A percentile compares a stretch with the other conserved stretches of the same genome.
Evolutionary conservation across 2,888 invertebrate species (phyloP).

Genomic region (Cantharis nigra): DNA sequence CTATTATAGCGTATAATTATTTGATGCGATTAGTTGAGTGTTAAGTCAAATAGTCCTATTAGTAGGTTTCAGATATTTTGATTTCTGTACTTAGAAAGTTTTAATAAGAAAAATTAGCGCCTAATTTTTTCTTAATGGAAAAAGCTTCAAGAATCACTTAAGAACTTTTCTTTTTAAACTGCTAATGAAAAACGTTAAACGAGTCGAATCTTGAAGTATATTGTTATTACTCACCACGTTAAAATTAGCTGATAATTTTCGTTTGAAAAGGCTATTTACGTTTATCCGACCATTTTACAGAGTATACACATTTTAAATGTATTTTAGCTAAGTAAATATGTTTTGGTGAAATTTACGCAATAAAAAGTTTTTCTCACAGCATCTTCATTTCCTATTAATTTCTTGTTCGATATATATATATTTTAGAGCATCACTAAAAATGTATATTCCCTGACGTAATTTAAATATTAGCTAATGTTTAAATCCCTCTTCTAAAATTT

Average conservation of each 20-base stretch:
- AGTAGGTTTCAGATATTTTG: background rate
- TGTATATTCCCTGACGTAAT: background rate
- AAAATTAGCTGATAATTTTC: background rate
- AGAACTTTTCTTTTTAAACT: background rate
- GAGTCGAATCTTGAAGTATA: background rate
- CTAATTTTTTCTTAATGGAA: background rate
- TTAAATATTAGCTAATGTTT: background rate
- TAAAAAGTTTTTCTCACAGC: background rate
- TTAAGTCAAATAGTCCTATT: background rate
- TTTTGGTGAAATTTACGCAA: background rate
- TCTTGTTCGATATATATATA: background rate
- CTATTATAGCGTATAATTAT: background rate
- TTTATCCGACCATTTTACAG: background rate
- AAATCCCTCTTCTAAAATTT: background rate
- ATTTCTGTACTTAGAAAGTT: background rate
- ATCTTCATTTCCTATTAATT: background rate
- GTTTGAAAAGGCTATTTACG: background rate
- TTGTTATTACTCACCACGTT: background rate
- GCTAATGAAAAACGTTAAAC: background rate
- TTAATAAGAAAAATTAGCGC: background rate
- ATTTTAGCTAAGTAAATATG: background rate
- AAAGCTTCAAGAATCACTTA: background rate
- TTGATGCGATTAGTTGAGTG: background rate
- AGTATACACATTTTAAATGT: background rate
- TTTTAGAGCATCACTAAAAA: background rate